Evolutionary conservation across 2,113 vertebrate genomes (phyloP), one percentile per base, ranked within the genome.

Genomic region (Calidris pygmaea): DNA sequence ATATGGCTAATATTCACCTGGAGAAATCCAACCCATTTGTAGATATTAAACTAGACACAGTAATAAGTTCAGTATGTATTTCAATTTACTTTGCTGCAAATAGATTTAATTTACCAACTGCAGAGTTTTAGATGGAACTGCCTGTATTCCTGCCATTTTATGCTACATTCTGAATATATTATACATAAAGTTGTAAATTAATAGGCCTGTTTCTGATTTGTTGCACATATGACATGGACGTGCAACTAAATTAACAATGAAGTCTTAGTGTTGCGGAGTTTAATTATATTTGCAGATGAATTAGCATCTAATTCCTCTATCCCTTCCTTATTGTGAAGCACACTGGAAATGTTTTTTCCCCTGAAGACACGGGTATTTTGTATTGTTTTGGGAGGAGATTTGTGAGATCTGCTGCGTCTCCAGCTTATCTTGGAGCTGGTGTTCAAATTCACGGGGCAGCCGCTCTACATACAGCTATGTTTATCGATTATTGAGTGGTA

Each of bases 41-140:
- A 89, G 91, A 91, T 97, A 97, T 97, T 96, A 95, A 96, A 96
- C 66, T 50, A 95, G 91, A 86, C 96, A 83, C 70, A 8, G 80
- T 95, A 96, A 97, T 96, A 96, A 95, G 93, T 97, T 95, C 80
- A 48, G 89, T 75, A 89, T 85, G 94, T 96, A 87, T 97, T 96
- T 96, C 94, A 95, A 96, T 97, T 97, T 83, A 94, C 93, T 96
- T 97, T 93, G 89, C 91, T 80, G 91, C 91, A 94, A 93, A 96
- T 96, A 96, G 95, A 95, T 96, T 97, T 97, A 96, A 97, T 97
- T 97, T 96, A 96, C 97, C 96, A 96, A 95, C 97, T 95, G 95
- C 91, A 47, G 97, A 91, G 96, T 95, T 97, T 90, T 27, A 95
- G 95, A 95, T 96, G 93, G 91, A 95, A 66, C 89, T 87, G 87